Evolutionary conservation across 2,113 vertebrate species (phyloP).

Genomic region (Syngnathoides biaculeatus): DNA sequence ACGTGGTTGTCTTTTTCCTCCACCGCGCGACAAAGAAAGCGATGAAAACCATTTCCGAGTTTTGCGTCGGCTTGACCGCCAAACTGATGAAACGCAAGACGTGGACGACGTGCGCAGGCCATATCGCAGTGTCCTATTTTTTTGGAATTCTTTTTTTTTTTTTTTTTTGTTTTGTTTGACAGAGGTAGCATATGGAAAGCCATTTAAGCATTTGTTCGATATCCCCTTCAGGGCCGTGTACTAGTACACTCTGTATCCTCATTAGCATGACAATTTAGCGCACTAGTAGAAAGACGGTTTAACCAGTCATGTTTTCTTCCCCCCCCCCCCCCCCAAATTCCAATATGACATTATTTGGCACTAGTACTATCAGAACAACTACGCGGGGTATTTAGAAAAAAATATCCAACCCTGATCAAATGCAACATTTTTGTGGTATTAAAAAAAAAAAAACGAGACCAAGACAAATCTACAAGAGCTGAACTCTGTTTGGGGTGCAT

Average conservation of each 20-base stretch:
- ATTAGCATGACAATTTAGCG: neutral
- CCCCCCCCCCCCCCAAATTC: too few relatives aligned
- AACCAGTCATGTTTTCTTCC: too few relatives aligned
- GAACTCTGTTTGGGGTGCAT: neutral
- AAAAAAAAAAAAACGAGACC: neutral
- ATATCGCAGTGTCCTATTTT: too few relatives aligned
- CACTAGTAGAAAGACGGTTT: neutral
- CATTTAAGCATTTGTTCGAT: neutral
- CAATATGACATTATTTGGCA: too few relatives aligned
- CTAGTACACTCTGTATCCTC: neutral
- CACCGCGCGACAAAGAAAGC: conserved; percentile 31
- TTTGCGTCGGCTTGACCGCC: conserved; percentile 8
- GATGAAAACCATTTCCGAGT: conserved; percentile 43
- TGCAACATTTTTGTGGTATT: neutral
- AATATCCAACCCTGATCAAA: too few relatives aligned
- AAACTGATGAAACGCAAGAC: neutral
- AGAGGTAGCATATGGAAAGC: neutral
- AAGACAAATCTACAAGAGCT: neutral
- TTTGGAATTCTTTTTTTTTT: too few relatives aligned
- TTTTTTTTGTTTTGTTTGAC: neutral
- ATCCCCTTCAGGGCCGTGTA: neutral
- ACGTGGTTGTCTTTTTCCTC: too few relatives aligned
- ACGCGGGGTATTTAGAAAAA: too few relatives aligned
- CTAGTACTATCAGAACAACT: neutral
- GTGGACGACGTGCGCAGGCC: too few relatives aligned